Conservation (phyloP, 2,797 vertebrate species). For the Graptemys geographica region DNA sequence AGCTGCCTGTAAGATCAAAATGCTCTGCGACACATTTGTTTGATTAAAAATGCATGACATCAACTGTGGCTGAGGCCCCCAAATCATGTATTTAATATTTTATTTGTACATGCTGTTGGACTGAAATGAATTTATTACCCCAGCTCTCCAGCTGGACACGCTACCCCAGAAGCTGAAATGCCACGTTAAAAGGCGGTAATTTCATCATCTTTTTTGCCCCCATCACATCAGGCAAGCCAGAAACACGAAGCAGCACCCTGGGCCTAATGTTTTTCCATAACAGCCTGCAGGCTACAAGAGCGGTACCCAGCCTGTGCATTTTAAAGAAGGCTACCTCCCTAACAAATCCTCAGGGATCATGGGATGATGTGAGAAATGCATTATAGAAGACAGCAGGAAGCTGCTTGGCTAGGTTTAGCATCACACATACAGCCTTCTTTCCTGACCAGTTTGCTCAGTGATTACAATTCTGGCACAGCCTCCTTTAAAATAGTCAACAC, state of each 20-base stretch:
- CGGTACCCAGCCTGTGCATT: accelerated
- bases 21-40: accelerated
- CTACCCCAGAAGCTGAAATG: neutral
- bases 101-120: accelerated
- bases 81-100: neutral
- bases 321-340: accelerated
- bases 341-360: neutral
- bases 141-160: neutral
- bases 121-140: neutral
- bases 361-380: accelerated
- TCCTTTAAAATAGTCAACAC: neutral
- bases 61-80: neutral
- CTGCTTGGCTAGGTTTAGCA: neutral
- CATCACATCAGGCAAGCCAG: neutral
- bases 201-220: neutral
- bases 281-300: accelerated
- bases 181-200: neutral
- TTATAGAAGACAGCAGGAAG: neutral
- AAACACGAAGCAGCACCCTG: neutral
- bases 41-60: neutral
- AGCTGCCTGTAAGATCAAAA: accelerated
- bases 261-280: accelerated
- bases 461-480: neutral
- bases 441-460: neutral
- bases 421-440: neutral